These are phyloP conservation scores for Cygnus olor DNA, from an alignment of 2,797 vertebrate genomes.

Conservation along the genomic window DNA sequence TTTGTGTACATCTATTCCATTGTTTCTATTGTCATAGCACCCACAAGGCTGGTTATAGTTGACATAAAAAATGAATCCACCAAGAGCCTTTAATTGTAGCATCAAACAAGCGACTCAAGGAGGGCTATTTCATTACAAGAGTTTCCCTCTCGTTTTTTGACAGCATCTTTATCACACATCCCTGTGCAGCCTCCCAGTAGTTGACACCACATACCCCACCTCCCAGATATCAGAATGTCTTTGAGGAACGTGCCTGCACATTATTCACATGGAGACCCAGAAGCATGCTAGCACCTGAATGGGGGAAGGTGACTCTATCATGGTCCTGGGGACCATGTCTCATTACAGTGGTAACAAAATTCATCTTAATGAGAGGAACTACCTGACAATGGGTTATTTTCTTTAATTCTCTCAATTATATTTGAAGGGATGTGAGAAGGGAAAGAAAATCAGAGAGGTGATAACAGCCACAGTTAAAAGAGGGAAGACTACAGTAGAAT, in stretches of 20 bases:
- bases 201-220: not conserved
- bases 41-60: not conserved
- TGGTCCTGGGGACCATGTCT: not conserved
- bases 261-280: not conserved
- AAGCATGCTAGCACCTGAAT: not conserved
- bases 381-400: not conserved
- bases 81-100: not conserved
- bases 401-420: not conserved
- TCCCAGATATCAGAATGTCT: not conserved
- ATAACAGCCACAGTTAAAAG: not conserved
- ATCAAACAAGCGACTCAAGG: not conserved
- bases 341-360: not conserved
- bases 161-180: not conserved
- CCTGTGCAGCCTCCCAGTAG: not conserved
- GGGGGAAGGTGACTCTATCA: not conserved
- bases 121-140: not conserved
- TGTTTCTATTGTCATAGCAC: not conserved
- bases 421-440: not conserved
- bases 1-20: not conserved
- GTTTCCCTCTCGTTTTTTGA: not conserved
- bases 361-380: not conserved
- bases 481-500: not conserved
- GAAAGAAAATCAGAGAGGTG: not conserved
- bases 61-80: not conserved
- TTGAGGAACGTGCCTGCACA: not conserved